phyloP scores from a whole-genome alignment of 2,888 invertebrate genomes.

The Tolmerus cingulatus region DNA sequence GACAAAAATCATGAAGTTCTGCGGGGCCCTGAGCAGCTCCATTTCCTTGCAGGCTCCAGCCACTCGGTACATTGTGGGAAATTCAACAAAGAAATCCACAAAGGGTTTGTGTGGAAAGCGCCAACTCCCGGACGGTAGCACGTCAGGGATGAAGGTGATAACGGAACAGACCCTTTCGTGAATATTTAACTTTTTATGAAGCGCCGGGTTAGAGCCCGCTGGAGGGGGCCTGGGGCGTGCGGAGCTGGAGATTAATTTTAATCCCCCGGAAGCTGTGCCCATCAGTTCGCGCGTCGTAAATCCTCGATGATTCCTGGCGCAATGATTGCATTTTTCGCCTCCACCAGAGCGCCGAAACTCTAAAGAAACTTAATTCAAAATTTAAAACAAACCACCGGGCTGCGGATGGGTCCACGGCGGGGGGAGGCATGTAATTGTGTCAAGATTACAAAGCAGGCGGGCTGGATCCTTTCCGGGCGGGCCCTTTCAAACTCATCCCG shows the following conservation, averaged over 20 bases:
- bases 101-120: not conserved
- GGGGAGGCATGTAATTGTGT: constrained; percentile 10
- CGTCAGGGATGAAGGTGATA: not conserved
- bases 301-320: not conserved
- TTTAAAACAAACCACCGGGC: constrained; percentile 19
- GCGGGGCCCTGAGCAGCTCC: not conserved
- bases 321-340: constrained; percentile 9
- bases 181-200: not conserved
- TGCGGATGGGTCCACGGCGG: not conserved
- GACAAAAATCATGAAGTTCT: not conserved
- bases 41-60: not conserved
- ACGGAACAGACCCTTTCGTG: not conserved
- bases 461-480: not conserved
- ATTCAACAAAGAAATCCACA: not conserved
- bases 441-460: constrained; percentile 34
- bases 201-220: not conserved
- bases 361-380: constrained; percentile 9
- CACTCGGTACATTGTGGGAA: not conserved
- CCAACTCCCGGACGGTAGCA: not conserved
- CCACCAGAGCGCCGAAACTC: not conserved
- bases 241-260: not conserved
- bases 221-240: no score
- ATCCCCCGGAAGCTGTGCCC: not conserved
- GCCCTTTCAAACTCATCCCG: not conserved
- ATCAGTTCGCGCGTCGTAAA: not conserved